Evolutionary conservation across 1,140 invertebrate genomes (phyloP).

Genomic region (Idris sp.): DNA sequence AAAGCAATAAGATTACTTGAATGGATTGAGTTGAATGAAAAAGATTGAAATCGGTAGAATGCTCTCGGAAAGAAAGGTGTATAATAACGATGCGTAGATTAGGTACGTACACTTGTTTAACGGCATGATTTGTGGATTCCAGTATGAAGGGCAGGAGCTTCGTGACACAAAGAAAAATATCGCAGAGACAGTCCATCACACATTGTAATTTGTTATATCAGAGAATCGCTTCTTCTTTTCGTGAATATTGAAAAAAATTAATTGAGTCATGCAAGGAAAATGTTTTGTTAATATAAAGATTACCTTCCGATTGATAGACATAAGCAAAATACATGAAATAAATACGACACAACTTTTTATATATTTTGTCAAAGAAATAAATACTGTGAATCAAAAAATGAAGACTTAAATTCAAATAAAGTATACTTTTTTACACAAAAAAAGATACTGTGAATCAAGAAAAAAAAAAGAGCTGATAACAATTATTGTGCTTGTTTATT

Average conservation of each 20-base stretch:
- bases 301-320: constrained; percentile 40
- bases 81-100: constrained; percentile 76
- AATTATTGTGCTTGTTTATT: no score
- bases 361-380: no score
- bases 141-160: constrained; percentile 53
- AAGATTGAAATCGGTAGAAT: constrained; percentile 26
- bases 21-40: no score
- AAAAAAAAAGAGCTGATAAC: no score
- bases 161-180: constrained; percentile 58
- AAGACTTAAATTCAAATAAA: no score
- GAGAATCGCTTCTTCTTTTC: constrained; percentile 57
- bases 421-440: no score
- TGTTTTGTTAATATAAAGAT: constrained; percentile 55
- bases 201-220: constrained; percentile 49
- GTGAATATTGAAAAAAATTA: constrained; percentile 57
- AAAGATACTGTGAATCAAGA: no score
- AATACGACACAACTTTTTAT: no score
- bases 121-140: constrained; percentile 67
- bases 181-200: constrained; percentile 56
- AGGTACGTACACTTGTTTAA: constrained; percentile 76
- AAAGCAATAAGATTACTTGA: no score
- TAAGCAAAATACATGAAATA: constrained; percentile 27
- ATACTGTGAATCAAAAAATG: no score
- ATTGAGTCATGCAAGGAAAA: constrained; percentile 59
- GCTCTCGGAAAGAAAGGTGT: constrained; percentile 66